A percentile compares a stretch with the other conserved stretches of the same genome.
Evolutionary conservation across 2,888 invertebrate species (phyloP).

Genomic region (Sinopyrophorus schimmeli): DNA sequence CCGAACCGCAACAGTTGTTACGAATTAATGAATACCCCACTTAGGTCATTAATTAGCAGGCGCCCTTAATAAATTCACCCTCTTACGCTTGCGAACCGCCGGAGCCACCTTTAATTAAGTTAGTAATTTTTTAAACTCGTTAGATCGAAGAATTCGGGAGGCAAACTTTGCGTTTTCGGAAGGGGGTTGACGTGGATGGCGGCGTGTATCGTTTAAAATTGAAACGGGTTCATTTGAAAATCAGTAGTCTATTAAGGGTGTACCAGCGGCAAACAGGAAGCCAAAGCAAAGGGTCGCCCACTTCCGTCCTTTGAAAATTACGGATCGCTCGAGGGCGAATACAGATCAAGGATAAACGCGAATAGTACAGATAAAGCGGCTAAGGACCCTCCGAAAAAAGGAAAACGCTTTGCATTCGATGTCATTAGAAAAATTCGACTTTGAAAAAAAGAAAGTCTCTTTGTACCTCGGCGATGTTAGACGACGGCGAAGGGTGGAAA

Average conservation of each 20-base stretch:
- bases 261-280: slow-evolving; percentile 21
- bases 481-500: too few species aligned
- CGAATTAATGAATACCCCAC: slow-evolving; percentile 24
- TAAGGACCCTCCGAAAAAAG: slow-evolving; percentile 13
- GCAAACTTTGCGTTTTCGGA: too few species aligned
- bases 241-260: slow-evolving; percentile 11
- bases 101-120: too few species aligned
- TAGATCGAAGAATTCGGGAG: too few species aligned
- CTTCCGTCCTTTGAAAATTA: slow-evolving; percentile 22
- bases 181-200: too few species aligned
- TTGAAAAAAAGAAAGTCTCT: not conserved
- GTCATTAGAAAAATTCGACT: slow-evolving; percentile 15
- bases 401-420: slow-evolving; percentile 17
- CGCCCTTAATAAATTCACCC: slow-evolving; percentile 14
- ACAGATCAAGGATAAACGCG: slow-evolving; percentile 20
- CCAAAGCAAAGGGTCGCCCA: slow-evolving; percentile 16
- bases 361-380: slow-evolving; percentile 17
- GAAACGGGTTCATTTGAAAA: slow-evolving; percentile 9
- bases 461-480: too few species aligned
- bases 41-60: slow-evolving; percentile 23
- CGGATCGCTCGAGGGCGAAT: slow-evolving; percentile 19
- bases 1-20: slow-evolving; percentile 29
- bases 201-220: slow-evolving; percentile 12
- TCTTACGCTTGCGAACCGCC: too few species aligned
- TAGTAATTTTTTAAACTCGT: too few species aligned